phyloP scores from a whole-genome alignment of 2,113 vertebrate species.

The Andinoacara biseriatus region DNA sequence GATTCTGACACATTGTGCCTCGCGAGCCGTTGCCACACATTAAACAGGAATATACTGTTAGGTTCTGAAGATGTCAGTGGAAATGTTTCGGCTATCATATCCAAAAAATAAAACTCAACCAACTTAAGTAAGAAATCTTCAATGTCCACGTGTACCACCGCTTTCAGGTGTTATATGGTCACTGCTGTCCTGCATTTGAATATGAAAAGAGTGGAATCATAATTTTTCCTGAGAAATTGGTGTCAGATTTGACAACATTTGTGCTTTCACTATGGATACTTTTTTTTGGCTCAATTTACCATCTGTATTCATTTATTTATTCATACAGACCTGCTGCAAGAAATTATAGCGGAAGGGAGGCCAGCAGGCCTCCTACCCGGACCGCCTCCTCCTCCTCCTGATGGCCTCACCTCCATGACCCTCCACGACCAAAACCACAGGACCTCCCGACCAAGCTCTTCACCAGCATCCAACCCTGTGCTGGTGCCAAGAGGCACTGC shows the following conservation, averaged over 20 bases:
- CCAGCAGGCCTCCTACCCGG: slow-evolving; percentile 49
- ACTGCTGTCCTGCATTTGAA: neutral
- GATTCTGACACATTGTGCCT: neutral
- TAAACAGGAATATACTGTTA: no score
- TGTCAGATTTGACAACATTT: neutral
- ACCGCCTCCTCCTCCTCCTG: slow-evolving; percentile 66
- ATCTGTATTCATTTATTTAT: neutral
- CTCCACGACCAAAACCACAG: neutral
- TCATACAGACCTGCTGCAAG: slow-evolving; percentile 81
- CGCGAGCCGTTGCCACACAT: neutral
- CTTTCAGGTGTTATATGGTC: no score
- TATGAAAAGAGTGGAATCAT: no score
- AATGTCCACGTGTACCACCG: no score
- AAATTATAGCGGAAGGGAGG: slow-evolving; percentile 68
- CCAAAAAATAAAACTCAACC: neutral
- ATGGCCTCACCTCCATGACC: neutral
- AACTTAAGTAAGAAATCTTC: no score
- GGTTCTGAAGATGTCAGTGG: neutral
- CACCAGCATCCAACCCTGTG: slow-evolving; percentile 13
- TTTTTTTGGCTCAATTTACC: neutral
- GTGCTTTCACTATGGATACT: neutral
- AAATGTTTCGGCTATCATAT: neutral
- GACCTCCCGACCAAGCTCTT: slow-evolving; percentile 1
- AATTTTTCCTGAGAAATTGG: rapidly evolving
- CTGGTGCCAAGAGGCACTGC: slow-evolving; percentile 76